A percentile compares a stretch with the other conserved stretches of the same genome.
These are phyloP conservation scores for Acleris laterana DNA, from an alignment of 2,888 invertebrate genomes.

Conservation along the genomic window DNA sequence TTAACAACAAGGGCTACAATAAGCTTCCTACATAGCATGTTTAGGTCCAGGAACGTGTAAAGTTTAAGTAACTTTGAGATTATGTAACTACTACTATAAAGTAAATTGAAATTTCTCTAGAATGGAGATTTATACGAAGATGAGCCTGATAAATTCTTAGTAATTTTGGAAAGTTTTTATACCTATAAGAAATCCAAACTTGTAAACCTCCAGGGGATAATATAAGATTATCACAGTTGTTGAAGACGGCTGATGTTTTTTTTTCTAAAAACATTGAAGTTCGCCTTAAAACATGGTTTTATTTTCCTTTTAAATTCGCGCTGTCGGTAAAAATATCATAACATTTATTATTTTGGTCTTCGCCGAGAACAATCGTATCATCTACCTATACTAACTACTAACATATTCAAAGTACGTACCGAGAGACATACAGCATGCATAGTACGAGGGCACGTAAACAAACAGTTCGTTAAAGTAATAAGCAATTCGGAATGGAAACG, in stretches of 20 bases:
- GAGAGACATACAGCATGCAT: background rate
- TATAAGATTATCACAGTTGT: too few relatives aligned
- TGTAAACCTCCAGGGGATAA: too few relatives aligned
- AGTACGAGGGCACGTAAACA: conserved; percentile 16
- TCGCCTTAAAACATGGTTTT: too few relatives aligned
- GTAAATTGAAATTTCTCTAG: conserved; percentile 1
- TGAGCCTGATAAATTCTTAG: background rate
- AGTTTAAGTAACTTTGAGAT: background rate
- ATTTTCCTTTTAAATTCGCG: too few relatives aligned
- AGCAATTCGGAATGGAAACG: conserved; percentile 7
- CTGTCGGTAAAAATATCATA: too few relatives aligned
- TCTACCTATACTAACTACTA: background rate
- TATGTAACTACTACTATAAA: background rate
- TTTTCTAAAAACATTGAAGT: too few relatives aligned
- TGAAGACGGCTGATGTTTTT: too few relatives aligned
- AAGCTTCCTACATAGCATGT: conserved; percentile 23
- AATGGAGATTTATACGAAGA: background rate
- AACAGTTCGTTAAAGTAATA: conserved; percentile 24
- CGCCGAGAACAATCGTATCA: background rate
- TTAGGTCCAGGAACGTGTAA: background rate
- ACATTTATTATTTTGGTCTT: background rate
- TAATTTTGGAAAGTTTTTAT: background rate
- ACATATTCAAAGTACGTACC: background rate
- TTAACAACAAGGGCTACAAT: background rate
- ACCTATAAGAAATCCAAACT: background rate